phyloP scores from a whole-genome alignment of 2,888 invertebrate species.

The Nipponacmea schrenckii region DNA sequence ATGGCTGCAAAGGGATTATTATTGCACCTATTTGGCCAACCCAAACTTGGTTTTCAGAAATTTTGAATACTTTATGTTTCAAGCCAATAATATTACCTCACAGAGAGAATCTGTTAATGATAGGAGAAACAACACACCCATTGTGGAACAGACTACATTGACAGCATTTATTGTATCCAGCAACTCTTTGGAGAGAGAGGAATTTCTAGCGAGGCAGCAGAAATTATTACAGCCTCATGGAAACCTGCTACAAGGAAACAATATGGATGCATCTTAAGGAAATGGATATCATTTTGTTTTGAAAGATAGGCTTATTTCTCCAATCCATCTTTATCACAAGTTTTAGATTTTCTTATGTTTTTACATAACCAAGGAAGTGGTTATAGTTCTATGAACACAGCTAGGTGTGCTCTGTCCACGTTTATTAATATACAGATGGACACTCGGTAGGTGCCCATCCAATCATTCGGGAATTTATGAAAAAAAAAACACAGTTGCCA shows the following conservation, averaged over 20 bases:
- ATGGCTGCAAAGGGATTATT: slow-evolving; percentile 18
- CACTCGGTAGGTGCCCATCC: background rate
- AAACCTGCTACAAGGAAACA: slow-evolving; percentile 25
- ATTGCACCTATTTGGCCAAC: slow-evolving; percentile 30
- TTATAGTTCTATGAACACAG: slow-evolving; percentile 30
- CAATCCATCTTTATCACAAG: slow-evolving; percentile 22
- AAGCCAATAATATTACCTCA: slow-evolving; percentile 15
- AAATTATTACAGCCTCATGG: slow-evolving; percentile 32
- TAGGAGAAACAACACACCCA: slow-evolving; percentile 3
- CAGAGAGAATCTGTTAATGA: slow-evolving; percentile 10
- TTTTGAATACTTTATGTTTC: slow-evolving; percentile 11
- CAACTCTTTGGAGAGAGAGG: slow-evolving; percentile 12
- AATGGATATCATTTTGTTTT: slow-evolving; percentile 30
- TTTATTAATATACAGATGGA: slow-evolving; percentile 6
- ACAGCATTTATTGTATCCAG: slow-evolving; percentile 30
- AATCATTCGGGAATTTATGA: slow-evolving; percentile 29
- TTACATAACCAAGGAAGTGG: slow-evolving; percentile 20
- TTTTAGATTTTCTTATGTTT: slow-evolving; percentile 18
- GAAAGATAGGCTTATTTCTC: slow-evolving; percentile 24
- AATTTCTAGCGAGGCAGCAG: slow-evolving; percentile 18
- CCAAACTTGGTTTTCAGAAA: slow-evolving; percentile 32
- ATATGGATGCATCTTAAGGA: slow-evolving; percentile 23
- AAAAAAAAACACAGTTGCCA: slow-evolving; percentile 29
- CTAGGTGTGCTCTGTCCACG: slow-evolving; percentile 10
- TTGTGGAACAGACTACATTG: slow-evolving; percentile 21